phyloP scores from a whole-genome alignment of 1,140 invertebrate species.

The Philopotamus ludificatus region DNA sequence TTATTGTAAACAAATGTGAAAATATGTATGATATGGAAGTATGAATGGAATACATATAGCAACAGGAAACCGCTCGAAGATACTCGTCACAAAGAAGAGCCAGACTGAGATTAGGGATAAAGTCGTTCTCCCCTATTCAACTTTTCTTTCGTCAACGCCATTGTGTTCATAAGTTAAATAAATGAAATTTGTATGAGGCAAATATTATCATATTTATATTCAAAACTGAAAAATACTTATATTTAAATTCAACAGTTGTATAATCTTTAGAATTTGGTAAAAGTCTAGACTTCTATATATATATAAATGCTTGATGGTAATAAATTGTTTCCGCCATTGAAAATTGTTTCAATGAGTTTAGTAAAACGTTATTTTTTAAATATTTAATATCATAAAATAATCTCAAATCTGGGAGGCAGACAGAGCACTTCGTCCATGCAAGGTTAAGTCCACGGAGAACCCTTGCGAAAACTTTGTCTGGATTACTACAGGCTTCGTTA shows the following conservation, averaged over 20 bases:
- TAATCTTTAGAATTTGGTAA: no score
- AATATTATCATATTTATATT: no score
- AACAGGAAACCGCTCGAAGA: constrained; percentile 15
- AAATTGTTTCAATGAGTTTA: no score
- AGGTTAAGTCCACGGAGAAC: constrained; percentile 10
- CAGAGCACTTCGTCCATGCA: not conserved
- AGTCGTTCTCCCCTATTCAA: constrained; percentile 13
- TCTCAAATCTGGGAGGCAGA: not conserved
- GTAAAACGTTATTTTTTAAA: no score
- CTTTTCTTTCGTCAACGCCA: constrained; percentile 8
- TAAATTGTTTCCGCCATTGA: no score
- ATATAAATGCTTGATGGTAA: no score
- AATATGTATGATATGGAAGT: constrained; percentile 6
- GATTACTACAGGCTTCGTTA: not conserved
- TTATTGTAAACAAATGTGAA: no score
- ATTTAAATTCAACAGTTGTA: no score
- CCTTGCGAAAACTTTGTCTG: constrained; percentile 4
- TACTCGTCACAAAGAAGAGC: constrained; percentile 8
- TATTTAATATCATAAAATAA: no score
- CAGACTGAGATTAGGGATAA: constrained; percentile 18
- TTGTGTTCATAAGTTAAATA: constrained; percentile 18
- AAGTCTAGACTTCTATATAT: no score
- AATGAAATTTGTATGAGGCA: constrained; percentile 15
- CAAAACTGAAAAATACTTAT: no score
- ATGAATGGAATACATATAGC: no score